Base-by-base conservation (phyloP, 2,113 vertebrate genomes). In the Sylvicapra grimmia region DNA sequence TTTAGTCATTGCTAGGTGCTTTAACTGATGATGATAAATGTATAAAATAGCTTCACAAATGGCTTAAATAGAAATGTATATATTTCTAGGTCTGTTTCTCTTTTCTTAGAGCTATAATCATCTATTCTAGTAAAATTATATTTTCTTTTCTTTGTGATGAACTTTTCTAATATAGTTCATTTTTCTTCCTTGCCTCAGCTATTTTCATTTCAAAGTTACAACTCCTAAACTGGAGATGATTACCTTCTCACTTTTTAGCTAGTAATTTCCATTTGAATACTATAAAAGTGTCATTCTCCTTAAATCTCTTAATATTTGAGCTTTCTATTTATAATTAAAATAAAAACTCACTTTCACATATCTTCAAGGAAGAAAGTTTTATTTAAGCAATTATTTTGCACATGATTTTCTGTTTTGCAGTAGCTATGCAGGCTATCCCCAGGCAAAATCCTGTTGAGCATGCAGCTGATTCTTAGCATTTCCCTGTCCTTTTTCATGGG, bases 131-230 rank as follows among this genome's bases (percentile, higher is more conserved):
- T 44, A 92, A 89, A 94, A 86, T 75, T 86, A 33, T 40, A 27
- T 51, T 88, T 88, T 93, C 58, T 83, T 90, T 90, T 61, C 27
- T 96, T 94, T 79, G 65, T 36, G n/a, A 95, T 4, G 58, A 94
- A 93, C 10, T 93, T 97, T 83, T 88, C 63, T 83, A 31, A 75
- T 95, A 31, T 51, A 82, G n/a, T 61, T 8, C 16, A 61, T 51
- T 94, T 94, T 65, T 93, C 33, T 93, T 93, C 13, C 29, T 93
- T 95, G 19, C n/a, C 86, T 86, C 68, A 86, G 23, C 8, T 86
- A 83, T 83, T 97, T 93, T 86, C 63, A 61, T 61, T 93, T 96
- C 89, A 72, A 84, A 93, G 33, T 83, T 86, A 54, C 13, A 94
- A 25, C 51, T 93, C 51, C 75, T 94, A 61, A 96, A 95, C 54